These are phyloP conservation scores for Oryzias dopingdopingensis DNA, from an alignment of 2,797 vertebrate species.

Conservation along the genomic window DNA sequence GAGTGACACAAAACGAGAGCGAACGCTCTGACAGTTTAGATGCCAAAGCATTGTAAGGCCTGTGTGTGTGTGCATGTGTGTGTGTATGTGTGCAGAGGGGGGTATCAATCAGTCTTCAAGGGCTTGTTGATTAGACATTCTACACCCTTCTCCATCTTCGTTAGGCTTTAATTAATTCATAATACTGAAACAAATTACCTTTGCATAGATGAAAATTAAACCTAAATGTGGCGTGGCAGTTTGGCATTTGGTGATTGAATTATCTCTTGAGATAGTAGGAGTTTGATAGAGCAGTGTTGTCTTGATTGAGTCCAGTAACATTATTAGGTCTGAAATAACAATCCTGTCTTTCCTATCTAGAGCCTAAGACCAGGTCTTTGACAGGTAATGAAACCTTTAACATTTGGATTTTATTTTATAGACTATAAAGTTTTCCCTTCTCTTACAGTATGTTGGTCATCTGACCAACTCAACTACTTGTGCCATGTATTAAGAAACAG, in stretches of 20 bases:
- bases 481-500: no score
- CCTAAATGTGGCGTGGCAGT: constrained; percentile 82
- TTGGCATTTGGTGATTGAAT: constrained; percentile 85
- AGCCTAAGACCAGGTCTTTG: no score
- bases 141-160: constrained; percentile 81
- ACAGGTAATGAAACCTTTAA: no score
- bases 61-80: constrained; percentile 48
- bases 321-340: constrained; percentile 82
- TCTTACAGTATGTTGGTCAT: no score
- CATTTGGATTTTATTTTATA: no score
- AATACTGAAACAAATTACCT: constrained; percentile 88
- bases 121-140: constrained; percentile 81
- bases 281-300: constrained; percentile 75
- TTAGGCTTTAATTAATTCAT: constrained; percentile 87
- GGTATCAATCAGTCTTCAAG: constrained; percentile 74
- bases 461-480: no score
- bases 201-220: constrained; percentile 83
- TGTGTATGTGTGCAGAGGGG: constrained; percentile 50
- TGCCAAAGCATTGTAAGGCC: constrained; percentile 45
- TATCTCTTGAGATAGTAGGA: constrained; percentile 76
- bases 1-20: constrained; percentile 10
- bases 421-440: no score
- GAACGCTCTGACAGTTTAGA: constrained; percentile 32
- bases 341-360: constrained; percentile 62
- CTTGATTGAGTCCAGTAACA: constrained; percentile 76